Conservation (phyloP, 92 coral and sea anemone species). For the Bergia sp. region DNA sequence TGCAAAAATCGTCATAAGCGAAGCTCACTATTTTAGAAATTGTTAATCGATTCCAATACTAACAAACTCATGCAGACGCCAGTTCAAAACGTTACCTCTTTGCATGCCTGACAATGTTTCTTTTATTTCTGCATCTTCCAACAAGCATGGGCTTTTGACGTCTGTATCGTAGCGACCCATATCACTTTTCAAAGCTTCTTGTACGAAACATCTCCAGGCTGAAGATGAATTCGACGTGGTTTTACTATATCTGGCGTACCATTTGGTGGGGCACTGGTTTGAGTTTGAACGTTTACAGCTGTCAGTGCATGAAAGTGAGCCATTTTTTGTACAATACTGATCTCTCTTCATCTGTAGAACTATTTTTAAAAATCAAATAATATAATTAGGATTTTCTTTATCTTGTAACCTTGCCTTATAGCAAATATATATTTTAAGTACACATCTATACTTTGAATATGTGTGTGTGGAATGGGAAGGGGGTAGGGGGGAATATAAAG, state of each 20-base stretch:
- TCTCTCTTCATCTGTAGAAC: constrained; percentile 6
- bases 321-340: background rate
- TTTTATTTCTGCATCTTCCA: background rate
- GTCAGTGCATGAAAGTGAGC: background rate
- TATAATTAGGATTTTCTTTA: background rate
- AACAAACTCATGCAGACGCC: background rate
- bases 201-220: constrained; percentile 2
- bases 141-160: background rate
- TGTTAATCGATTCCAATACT: no score
- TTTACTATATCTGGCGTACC: constrained; percentile 20
- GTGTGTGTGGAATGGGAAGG: no score
- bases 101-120: background rate
- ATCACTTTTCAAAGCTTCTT: constrained; percentile 8
- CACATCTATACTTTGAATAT: no score
- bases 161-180: constrained; percentile 1
- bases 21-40: no score
- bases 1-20: no score
- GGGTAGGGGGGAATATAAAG: no score
- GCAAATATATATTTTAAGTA: no score
- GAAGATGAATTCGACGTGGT: no score
- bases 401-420: no score
- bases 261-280: background rate
- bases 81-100: background rate
- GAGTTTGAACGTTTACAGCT: background rate
- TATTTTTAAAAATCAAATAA: background rate